Percentiles rank a stretch among this genome's conserved stretches.
Evolutionary conservation across 2,113 vertebrate genomes (phyloP).

Genomic region (Cygnus atratus): DNA sequence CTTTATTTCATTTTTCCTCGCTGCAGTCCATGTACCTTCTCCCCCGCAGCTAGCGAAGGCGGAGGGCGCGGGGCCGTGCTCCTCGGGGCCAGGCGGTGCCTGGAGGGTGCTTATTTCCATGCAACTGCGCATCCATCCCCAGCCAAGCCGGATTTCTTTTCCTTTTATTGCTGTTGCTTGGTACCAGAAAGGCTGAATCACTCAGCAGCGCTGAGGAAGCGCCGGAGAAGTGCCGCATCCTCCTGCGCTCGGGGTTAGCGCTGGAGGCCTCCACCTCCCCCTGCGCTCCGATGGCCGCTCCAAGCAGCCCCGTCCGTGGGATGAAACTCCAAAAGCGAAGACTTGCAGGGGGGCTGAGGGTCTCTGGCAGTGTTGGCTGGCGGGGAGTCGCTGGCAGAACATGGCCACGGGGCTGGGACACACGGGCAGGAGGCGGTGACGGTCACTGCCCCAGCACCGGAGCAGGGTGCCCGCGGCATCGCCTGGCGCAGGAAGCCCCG

Average conservation of each 20-base stretch:
- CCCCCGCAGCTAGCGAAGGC: not conserved
- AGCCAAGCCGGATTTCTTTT: not conserved
- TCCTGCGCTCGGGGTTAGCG: not conserved
- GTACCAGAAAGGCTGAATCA: not conserved
- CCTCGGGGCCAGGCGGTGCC: not conserved
- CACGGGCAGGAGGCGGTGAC: too few relatives aligned
- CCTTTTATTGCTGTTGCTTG: not conserved
- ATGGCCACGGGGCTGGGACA: too few relatives aligned
- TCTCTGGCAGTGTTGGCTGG: not conserved
- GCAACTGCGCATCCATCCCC: not conserved
- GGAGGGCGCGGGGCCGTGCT: not conserved
- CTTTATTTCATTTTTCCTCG: not conserved
- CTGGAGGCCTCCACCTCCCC: not conserved
- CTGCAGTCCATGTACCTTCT: not conserved
- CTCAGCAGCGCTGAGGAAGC: not conserved
- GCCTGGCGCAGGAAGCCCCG: too few relatives aligned
- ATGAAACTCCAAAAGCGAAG: not conserved
- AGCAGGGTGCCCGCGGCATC: not conserved
- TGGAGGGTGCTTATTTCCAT: not conserved
- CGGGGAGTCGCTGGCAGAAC: not conserved
- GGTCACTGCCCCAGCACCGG: too few relatives aligned
- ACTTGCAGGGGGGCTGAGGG: not conserved
- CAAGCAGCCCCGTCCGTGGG: fast-evolving
- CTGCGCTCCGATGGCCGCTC: not conserved
- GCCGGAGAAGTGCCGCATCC: not conserved